Evolutionary conservation across 2,113 vertebrate genomes (phyloP), one percentile per base, ranked within the genome.

Genomic region (Neotoma lepida): DNA sequence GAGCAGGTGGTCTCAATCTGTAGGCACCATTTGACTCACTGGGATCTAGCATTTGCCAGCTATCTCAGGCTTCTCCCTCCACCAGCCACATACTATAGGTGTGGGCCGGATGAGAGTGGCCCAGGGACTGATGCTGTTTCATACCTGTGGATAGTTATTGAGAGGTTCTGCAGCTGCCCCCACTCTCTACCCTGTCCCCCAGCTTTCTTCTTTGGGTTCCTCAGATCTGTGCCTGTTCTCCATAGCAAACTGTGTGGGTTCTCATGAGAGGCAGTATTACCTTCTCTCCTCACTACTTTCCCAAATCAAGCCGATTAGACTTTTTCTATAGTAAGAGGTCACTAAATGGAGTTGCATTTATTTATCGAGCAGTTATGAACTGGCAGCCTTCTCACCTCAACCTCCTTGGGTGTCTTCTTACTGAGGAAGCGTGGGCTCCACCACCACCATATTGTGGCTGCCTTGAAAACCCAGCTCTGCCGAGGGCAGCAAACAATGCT

Each of bases 401-500:
- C 41, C 63, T 90, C 56, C 90, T 54, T 24, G 20, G 71, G 33
- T 44, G 7, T 49, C 88, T 10, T 92, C 61, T 88, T 41, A 39
- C 70, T 64, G 22, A 84, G 77, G 76, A 76, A 68, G 66, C 76
- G 41, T 73, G n/a, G 49, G 39, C 80, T 71, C 4, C 46, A 78
- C 78, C 35, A 24, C 78, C 30, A 24, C 90, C 58, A 81, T 39
- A 39, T 41, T 56, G 15, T 68, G 18, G 35, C 81, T 70, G 58
- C 87, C 39, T 93, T 91, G 61, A 70, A 78, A 85, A 58, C 54
- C 33, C 24, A 24, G 33, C 63, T 90, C 70, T 76, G 71, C 89
- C 61, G 91, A 82, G 56, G 77, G 64, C 93, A 63, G 8, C 7
- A 1, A 58, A 78, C 66, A 46, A 39, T 54, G 0, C 18, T 7